phyloP scores from a whole-genome alignment of 64 coral and sea anemone genomes.

The Porites lutea region DNA sequence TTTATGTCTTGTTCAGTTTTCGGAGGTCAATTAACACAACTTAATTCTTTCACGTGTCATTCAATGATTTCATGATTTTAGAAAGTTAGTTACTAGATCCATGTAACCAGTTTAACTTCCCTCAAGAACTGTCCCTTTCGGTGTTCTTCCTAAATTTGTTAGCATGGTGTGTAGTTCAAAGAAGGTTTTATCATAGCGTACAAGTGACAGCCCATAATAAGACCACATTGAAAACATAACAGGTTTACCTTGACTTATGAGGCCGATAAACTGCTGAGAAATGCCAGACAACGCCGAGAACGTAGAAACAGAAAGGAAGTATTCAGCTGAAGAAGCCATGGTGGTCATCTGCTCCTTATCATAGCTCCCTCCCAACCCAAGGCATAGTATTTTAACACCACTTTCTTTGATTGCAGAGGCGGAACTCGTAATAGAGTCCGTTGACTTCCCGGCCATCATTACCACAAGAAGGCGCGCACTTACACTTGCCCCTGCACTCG shows the following conservation, averaged over 20 bases:
- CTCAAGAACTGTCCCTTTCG: background rate
- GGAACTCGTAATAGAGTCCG: slow-evolving; percentile 42
- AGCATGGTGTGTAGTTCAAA: no score
- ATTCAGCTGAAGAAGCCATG: slow-evolving; percentile 51
- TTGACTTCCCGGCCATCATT: slow-evolving; percentile 70
- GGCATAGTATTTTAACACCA: slow-evolving; percentile 52
- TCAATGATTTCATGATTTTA: no score
- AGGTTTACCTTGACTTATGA: slow-evolving; percentile 44
- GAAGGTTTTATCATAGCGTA: no score
- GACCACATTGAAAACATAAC: background rate
- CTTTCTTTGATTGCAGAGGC: slow-evolving; percentile 47
- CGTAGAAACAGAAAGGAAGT: slow-evolving; percentile 33
- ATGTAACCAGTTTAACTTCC: background rate
- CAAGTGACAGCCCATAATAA: no score
- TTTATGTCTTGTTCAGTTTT: no score
- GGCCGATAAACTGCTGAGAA: slow-evolving; percentile 35
- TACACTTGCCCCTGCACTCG: background rate
- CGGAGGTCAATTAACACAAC: no score
- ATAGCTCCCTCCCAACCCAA: slow-evolving; percentile 52
- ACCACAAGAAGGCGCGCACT: slow-evolving; percentile 55
- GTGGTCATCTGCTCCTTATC: slow-evolving; percentile 47
- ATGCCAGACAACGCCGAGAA: slow-evolving; percentile 54
- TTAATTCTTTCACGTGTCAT: no score
- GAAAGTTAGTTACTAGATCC: no score
- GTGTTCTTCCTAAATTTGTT: background rate